phyloP scores from a whole-genome alignment of 1,140 invertebrate genomes.

The Ceratosolen solmsi region DNA sequence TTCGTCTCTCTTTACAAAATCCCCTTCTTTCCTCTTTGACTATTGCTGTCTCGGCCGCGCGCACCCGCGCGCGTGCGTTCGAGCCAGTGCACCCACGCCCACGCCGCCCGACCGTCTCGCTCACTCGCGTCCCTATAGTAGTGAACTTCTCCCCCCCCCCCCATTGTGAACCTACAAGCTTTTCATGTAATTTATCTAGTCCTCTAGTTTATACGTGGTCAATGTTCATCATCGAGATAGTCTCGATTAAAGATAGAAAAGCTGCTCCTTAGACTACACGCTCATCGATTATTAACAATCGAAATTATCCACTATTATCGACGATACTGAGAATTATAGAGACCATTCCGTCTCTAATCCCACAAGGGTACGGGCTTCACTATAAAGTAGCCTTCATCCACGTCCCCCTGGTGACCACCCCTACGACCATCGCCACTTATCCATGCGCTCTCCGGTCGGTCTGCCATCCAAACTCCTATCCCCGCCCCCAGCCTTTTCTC shows the following conservation, averaged over 20 bases:
- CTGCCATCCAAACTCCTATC: neutral
- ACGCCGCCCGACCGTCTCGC: neutral
- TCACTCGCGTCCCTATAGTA: neutral
- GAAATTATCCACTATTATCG: neutral
- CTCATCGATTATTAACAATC: conserved; percentile 7
- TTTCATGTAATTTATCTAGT: conserved; percentile 20
- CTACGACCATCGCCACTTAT: conserved; percentile 57
- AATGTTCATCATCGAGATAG: neutral
- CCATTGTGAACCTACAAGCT: neutral
- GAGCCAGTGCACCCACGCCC: no score
- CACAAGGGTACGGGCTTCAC: neutral
- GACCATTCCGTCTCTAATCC: neutral
- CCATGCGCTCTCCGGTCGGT: conserved; percentile 48
- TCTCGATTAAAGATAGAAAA: conserved; percentile 9
- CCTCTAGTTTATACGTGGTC: neutral
- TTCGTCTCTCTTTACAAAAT: neutral
- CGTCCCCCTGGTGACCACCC: neutral
- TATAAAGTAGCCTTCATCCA: neutral
- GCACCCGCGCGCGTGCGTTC: conserved; percentile 27
- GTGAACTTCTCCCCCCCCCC: conserved; percentile 9
- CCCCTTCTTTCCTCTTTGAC: conserved; percentile 21
- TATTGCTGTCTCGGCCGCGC: no score
- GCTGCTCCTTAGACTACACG: neutral
- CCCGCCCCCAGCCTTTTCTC: conserved; percentile 62
- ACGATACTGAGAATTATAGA: neutral